Evolutionary conservation across 2,113 vertebrate genomes (phyloP).

Genomic region (Tinamus guttatus): DNA sequence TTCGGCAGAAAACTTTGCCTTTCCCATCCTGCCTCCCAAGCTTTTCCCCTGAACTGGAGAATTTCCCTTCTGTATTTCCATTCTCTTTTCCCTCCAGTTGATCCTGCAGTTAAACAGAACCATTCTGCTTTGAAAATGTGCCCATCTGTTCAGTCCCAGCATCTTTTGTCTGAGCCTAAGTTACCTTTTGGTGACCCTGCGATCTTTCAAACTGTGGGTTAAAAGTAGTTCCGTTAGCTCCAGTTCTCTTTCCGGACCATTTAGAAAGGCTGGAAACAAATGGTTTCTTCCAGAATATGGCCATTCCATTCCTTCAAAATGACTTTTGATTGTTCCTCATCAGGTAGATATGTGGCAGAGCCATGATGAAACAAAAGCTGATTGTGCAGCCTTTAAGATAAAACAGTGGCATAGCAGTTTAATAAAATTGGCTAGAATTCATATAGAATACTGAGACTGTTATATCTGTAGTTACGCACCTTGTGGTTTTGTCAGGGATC

Average conservation of each 20-base stretch:
- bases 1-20: background rate
- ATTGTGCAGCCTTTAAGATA: background rate
- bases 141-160: background rate
- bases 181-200: background rate
- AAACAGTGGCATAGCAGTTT: background rate
- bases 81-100: background rate
- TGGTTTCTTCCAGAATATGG: background rate
- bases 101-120: background rate
- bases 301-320: background rate
- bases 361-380: background rate
- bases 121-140: background rate
- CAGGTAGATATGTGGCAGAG: background rate
- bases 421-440: background rate
- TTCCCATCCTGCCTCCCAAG: background rate
- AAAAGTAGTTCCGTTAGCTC: slow-evolving; percentile 3
- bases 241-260: background rate
- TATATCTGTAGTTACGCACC: background rate
- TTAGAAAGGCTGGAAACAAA: background rate
- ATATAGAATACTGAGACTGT: background rate
- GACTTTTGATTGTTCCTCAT: slow-evolving; percentile 1
- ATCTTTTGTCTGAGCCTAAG: slow-evolving; percentile 11
- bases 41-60: background rate
- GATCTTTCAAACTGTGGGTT: slow-evolving; percentile 2
- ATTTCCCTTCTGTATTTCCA: background rate
- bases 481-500: background rate